phyloP scores from a whole-genome alignment of 2,888 invertebrate genomes.

The Mimas tiliae region DNA sequence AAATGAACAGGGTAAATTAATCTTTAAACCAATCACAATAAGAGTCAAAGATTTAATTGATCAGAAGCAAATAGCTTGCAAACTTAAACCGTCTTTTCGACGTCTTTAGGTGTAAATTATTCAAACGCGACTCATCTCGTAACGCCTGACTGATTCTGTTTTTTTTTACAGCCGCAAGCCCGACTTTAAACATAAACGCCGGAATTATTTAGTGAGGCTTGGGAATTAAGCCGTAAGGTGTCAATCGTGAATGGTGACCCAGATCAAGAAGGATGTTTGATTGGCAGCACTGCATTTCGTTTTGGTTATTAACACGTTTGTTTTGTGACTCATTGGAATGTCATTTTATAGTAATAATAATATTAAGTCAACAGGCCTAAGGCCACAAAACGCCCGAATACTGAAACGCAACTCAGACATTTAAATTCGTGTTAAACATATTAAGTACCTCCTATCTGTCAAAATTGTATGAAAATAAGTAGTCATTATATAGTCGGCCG shows the following conservation, averaged over 20 bases:
- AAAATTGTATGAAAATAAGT: no score
- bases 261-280: constrained; percentile 29
- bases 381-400: no score
- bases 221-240: constrained; percentile 62
- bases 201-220: constrained; percentile 70
- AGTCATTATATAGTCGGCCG: no score
- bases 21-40: constrained; percentile 42
- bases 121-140: constrained; percentile 73
- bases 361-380: no score
- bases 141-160: constrained; percentile 65
- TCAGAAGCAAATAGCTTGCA: constrained; percentile 37
- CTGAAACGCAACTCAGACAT: no score
- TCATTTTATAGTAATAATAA: background rate
- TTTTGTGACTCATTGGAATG: background rate
- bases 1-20: constrained; percentile 33
- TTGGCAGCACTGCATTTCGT: constrained; percentile 24
- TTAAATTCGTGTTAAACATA: no score
- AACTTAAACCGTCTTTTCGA: constrained; percentile 58
- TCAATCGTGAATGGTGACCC: constrained; percentile 60
- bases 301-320: background rate
- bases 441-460: no score
- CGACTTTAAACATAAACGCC: constrained; percentile 70
- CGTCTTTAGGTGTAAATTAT: constrained; percentile 81
- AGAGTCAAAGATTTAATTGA: constrained; percentile 30
- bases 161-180: constrained; percentile 73